Conservation (phyloP, 2,113 vertebrate species). For the Polypterus bichir region DNA sequence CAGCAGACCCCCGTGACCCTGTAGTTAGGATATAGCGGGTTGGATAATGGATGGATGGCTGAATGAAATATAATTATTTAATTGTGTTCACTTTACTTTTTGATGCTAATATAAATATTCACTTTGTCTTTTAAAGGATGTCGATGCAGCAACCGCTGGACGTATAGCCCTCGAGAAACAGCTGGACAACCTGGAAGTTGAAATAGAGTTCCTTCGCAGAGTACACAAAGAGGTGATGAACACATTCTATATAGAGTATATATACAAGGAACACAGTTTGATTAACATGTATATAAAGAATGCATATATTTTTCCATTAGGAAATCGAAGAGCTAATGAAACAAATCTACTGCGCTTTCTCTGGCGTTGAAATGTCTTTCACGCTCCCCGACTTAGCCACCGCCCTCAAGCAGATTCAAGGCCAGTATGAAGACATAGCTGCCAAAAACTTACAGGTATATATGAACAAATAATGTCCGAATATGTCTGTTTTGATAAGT, state of each 20-base stretch:
- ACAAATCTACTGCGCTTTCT: constrained; percentile 45
- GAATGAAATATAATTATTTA: no score
- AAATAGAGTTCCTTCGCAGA: constrained; percentile 45
- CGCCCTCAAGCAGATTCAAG: constrained; percentile 66
- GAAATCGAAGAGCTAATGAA: constrained; percentile 57
- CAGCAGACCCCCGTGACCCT: no score
- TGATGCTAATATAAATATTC: no score
- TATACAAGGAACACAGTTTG: neutral
- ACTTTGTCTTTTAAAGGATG: constrained; percentile 26
- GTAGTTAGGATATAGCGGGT: no score
- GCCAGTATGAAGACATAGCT: constrained; percentile 54
- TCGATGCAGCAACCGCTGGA: constrained; percentile 37
- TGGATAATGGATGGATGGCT: no score
- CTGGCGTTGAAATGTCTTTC: constrained; percentile 34
- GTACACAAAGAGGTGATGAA: constrained; percentile 46
- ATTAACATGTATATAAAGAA: neutral
- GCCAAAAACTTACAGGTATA: constrained; percentile 70
- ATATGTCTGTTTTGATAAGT: no score
- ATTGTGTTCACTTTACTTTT: no score
- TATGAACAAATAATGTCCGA: no score
- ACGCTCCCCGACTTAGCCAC: constrained; percentile 46
- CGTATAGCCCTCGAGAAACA: constrained; percentile 44
- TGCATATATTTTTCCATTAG: constrained; percentile 34
- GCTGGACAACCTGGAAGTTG: constrained; percentile 49
- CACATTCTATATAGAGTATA: neutral